Evolutionary conservation across 2,113 vertebrate genomes (phyloP), one percentile per base, ranked within the genome.

Genomic region (Neodontobutis hainanensis): DNA sequence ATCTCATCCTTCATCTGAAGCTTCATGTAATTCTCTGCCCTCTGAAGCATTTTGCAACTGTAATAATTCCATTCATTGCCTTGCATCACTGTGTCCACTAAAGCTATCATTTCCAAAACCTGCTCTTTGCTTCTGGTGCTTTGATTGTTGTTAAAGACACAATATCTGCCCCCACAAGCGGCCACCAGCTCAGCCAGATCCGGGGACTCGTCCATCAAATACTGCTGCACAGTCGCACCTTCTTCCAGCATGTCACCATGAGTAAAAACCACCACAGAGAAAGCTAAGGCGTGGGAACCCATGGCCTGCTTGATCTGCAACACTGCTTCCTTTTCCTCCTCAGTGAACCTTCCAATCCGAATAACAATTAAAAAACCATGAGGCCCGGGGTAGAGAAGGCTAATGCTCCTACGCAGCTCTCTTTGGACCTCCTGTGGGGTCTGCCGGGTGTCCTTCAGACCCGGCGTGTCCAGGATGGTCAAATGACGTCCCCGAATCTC

Each of bases 141-240:
- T 4, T 36, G 66, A 73, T 93, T 93, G 72, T 77, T 71, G 72
- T 77, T 71, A 53, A 92, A 88, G 53, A 87, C 74, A 8, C 62
- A 82, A 63, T 45, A 89, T 44, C 88, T 85, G 6, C 55, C 44
- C 1, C 76, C 83, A 27, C 88, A 91, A 60, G 63, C 64, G 0
- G 1, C 3, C 45, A 90, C 50, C 11, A 91, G 48, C 5, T 74
- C 63, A 0, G 43, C 27, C 12, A 91, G 75, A 6, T 80, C 83
- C 1, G 1, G 55, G 46, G 57, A 80, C 7, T 0, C 7, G 0
- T 85, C 81, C 9, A 84, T 78, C 4, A 85, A 50, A 47, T 14
- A 68, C 0, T 82, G 48, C 65, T 78, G 64, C 42, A 80, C 59
- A 0, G 73, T 71, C 0, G 35, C 1, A 0, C 52, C 50, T 0